Evolutionary conservation across 2,797 vertebrate genomes (phyloP).

Genomic region (Enteromius radiatus): DNA sequence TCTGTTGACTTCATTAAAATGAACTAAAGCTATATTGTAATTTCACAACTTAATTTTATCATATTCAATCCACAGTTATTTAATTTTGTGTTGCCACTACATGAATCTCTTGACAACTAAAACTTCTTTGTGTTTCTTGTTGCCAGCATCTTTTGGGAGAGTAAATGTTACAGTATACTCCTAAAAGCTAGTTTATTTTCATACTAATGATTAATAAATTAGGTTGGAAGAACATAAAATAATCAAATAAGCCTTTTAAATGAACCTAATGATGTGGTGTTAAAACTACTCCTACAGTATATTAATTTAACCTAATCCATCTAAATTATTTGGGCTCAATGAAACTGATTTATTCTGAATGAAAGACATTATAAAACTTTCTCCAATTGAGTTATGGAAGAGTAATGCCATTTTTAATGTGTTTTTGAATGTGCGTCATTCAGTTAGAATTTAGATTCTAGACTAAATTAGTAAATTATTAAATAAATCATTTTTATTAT

Average conservation of each 20-base stretch:
- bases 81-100: not conserved
- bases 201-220: not conserved
- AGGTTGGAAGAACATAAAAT: not conserved
- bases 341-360: not conserved
- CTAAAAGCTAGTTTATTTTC: not conserved
- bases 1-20: not conserved
- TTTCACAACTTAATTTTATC: constrained; percentile 1
- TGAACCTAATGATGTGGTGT: not conserved
- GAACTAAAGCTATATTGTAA: not conserved
- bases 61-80: not conserved
- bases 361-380: not conserved
- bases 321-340: not conserved
- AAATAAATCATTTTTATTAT: not conserved
- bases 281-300: not conserved
- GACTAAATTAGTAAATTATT: not conserved
- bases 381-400: not conserved
- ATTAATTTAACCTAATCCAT: not conserved
- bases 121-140: not conserved
- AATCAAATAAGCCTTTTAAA: not conserved
- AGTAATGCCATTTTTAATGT: not conserved
- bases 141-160: not conserved
- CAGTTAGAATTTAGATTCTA: not conserved
- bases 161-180: not conserved
- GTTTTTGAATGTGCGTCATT: not conserved
- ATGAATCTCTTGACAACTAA: not conserved